Evolutionary conservation across 2,797 vertebrate genomes (phyloP), one percentile per base, ranked within the genome.

Genomic region (Microctenopoma stevenorrisi): DNA sequence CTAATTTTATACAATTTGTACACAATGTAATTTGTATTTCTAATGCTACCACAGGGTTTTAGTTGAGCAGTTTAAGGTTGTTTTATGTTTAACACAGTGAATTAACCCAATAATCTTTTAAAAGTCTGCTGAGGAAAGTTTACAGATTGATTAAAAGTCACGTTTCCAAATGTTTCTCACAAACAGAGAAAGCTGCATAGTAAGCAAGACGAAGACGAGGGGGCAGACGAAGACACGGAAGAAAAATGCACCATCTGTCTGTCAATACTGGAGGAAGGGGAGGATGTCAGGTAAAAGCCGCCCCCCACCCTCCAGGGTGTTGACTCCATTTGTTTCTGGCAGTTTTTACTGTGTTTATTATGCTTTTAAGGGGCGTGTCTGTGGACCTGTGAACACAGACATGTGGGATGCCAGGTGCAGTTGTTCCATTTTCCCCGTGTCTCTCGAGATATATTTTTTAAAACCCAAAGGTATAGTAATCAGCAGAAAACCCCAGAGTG

Each of bases 161-260:
- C 33, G 58, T 82, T 72, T 77, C 55, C 71, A 64, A 71, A 79
- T 25, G 61, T 85, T 77, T 90, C 54, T 68, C 71, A 3, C 76
- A 4, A 92, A 95, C 97, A 99, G 98, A 98, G 97, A 94, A 99
- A 99, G 97, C 95, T 98, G 93, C 96, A 96, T 83, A 95, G 94
- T 89, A 98, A 99, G 89, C 96, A 98, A 92, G 97, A 99, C 54
- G 97, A 96, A 63, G 97, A 98, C 48, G 96, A 98, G 91, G 96
- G 94, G 52, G 96, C 96, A 60, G 98, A 98, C 68, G 98, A 99
- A 92, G 98, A 99, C 87, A 99, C 97, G 3, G 98, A 99, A 91
- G 97, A 99, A 91, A 99, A 99, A 82, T 99, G 98, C 92, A 99
- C 97, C 91, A 99, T 99, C 91, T 99, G 98, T 91, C 94, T 99